Base-by-base conservation (phyloP, 2,888 invertebrate genomes). In the Amiota mariae region DNA sequence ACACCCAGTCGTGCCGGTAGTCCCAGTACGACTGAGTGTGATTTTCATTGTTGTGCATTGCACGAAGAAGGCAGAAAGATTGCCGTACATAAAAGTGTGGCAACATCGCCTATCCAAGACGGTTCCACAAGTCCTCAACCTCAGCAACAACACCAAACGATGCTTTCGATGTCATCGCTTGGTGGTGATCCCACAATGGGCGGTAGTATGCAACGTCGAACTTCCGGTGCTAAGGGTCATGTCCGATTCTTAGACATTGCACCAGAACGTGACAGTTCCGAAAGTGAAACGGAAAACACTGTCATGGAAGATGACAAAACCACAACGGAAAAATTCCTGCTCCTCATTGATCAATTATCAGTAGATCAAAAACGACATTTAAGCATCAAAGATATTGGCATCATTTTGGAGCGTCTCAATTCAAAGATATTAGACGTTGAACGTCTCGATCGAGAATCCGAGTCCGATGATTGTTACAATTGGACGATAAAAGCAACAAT, bases 401-500 rank as follows among this genome's bases (percentile, higher is more conserved):
- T 97, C 89, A 97, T 97, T 87, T 92, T 97, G 85, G 97, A 97
- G 90, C 92, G 97, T 85, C 93, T 97, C 85, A 96, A 94, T 90
- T 96, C 97, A 76, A 97, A 97, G 91, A 97, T 97, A 85, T 92
- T 97, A 79, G 97, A 97, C 91, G 97, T 97, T 82, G 97, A 97
- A 91, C 93, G 96, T 81, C 92, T 97, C 82, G 97, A 97, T 90
- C 93, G 97, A 75, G 97, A 97, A 90, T 95, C 95, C 83, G 97
- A 97, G 90, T 96, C 96, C 90, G 96, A 96, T 90, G 97, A 97
- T 90, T 96, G 96, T 89, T 96, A 96, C 92, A 97, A 97, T 91
- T 97, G 97, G 97, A 97, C 97, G 90, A 97, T 97, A 91, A 97
- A 97, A 91, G 97, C 97, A 85, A 96, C 97, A 84, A 97, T 97